A percentile compares a stretch with the other conserved stretches of the same genome.
Evolutionary conservation across 2,113 vertebrate species (phyloP).

Genomic region (Cyanoliseus patagonus): DNA sequence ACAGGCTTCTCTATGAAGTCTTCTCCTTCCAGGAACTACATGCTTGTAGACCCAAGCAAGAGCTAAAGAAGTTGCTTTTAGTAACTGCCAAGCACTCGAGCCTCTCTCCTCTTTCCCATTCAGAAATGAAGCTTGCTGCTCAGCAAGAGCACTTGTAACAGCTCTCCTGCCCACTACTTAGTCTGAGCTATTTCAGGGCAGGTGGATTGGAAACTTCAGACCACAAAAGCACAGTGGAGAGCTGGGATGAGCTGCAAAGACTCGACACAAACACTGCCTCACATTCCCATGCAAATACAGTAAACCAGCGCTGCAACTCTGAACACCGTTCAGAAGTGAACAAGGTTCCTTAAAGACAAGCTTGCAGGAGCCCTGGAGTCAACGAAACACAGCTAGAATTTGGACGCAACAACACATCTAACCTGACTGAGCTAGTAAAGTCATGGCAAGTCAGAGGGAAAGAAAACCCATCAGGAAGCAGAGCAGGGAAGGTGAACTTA

Average conservation of each 20-base stretch:
- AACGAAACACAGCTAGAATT: background rate
- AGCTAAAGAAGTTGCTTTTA: background rate
- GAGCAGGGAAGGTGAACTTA: conserved; percentile 57
- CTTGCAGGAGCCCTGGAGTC: background rate
- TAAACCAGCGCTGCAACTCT: background rate
- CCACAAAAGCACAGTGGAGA: background rate
- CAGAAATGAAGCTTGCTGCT: background rate
- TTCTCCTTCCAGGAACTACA: background rate
- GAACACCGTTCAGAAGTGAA: background rate
- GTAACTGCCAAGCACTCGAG: background rate
- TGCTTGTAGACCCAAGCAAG: background rate
- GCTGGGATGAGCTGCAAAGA: background rate
- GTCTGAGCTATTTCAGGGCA: background rate
- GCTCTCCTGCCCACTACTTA: background rate
- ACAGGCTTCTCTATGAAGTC: background rate
- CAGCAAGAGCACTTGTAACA: background rate
- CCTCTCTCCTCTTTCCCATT: background rate
- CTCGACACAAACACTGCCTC: background rate
- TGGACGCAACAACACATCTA: background rate
- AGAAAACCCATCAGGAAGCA: background rate
- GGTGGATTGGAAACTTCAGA: accelerated
- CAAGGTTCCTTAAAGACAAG: background rate
- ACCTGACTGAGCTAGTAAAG: background rate
- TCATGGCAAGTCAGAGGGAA: background rate
- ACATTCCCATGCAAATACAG: background rate